Percentiles rank a stretch among this genome's conserved stretches.
These are phyloP conservation scores for Bradynema listronoti DNA, from an alignment of 1,140 invertebrate species.

Conservation along the genomic window DNA sequence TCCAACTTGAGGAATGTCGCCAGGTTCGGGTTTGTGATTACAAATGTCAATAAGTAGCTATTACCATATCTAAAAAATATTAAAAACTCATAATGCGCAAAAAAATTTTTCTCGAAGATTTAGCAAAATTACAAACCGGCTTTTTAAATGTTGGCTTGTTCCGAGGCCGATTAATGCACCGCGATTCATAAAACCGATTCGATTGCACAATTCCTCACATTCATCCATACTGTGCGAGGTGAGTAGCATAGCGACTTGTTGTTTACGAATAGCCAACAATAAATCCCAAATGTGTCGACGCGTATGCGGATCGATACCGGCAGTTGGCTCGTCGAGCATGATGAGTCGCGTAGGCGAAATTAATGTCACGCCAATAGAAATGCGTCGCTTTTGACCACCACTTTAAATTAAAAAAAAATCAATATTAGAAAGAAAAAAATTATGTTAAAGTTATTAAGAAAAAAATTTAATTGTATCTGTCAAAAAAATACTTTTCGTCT, in stretches of 20 bases:
- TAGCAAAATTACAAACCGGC: conserved; percentile 18
- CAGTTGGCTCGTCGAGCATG: conserved; percentile 44
- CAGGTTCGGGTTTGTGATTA: conserved; percentile 28
- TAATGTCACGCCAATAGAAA: conserved; percentile 44
- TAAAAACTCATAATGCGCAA: not conserved
- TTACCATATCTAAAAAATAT: conserved; percentile 33
- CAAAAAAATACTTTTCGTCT: too few relatives aligned
- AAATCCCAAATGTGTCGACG: conserved; percentile 63
- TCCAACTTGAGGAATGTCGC: conserved; percentile 11
- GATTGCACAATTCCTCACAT: conserved; percentile 60
- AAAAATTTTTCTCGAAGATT: not conserved
- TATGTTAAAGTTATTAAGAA: too few relatives aligned
- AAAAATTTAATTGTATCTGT: too few relatives aligned
- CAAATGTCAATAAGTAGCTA: conserved; percentile 36
- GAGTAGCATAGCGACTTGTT: conserved; percentile 39
- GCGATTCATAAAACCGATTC: conserved; percentile 78
- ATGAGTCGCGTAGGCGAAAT: conserved; percentile 30
- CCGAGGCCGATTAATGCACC: conserved; percentile 71
- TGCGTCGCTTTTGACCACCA: conserved; percentile 61
- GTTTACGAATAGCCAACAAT: conserved; percentile 41
- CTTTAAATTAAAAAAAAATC: conserved; percentile 10
- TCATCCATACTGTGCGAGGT: conserved; percentile 58
- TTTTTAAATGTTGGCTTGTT: conserved; percentile 67
- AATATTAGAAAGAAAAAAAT: too few relatives aligned
- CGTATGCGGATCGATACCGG: conserved; percentile 62